These are phyloP conservation scores for Drosophila parvula DNA, from an alignment of 1,140 invertebrate genomes.

Conservation along the genomic window DNA sequence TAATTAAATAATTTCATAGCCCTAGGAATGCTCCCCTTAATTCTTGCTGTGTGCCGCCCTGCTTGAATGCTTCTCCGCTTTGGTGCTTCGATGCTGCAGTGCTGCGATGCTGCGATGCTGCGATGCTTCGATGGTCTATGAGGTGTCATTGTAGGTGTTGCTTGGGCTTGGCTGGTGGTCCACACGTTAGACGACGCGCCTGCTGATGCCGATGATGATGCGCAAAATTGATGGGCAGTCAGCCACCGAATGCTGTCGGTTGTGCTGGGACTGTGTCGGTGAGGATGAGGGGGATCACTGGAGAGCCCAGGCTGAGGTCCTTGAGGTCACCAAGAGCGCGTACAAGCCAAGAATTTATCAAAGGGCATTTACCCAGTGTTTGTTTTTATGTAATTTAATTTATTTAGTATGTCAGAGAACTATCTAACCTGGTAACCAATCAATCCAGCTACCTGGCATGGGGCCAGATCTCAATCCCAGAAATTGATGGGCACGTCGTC, in stretches of 20 bases:
- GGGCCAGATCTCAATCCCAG: slow-evolving; percentile 22
- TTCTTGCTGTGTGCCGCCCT: slow-evolving; percentile 8
- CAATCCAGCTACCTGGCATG: slow-evolving; percentile 33
- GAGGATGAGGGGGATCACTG: neutral
- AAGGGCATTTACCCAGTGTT: neutral
- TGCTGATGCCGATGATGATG: slow-evolving; percentile 65
- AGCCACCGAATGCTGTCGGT: slow-evolving; percentile 57
- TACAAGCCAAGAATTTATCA: neutral
- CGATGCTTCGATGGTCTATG: slow-evolving; percentile 55
- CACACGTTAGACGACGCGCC: slow-evolving; percentile 64
- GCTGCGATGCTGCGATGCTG: slow-evolving; percentile 8
- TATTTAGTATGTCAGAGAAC: neutral
- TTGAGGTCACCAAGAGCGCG: neutral
- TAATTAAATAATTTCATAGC: no score
- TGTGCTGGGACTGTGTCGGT: neutral
- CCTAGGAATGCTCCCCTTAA: no score
- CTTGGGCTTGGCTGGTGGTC: slow-evolving; percentile 72
- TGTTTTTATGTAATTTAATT: neutral
- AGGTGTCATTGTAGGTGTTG: slow-evolving; percentile 80
- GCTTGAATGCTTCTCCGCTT: slow-evolving; percentile 17
- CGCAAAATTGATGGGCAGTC: slow-evolving; percentile 74
- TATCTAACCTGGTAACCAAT: no score
- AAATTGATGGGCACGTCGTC: slow-evolving; percentile 78
- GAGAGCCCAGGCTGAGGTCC: neutral
- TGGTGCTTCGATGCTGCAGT: slow-evolving; percentile 1